Conservation (phyloP, 2,113 vertebrate genomes). For the Chunga burmeisteri region DNA sequence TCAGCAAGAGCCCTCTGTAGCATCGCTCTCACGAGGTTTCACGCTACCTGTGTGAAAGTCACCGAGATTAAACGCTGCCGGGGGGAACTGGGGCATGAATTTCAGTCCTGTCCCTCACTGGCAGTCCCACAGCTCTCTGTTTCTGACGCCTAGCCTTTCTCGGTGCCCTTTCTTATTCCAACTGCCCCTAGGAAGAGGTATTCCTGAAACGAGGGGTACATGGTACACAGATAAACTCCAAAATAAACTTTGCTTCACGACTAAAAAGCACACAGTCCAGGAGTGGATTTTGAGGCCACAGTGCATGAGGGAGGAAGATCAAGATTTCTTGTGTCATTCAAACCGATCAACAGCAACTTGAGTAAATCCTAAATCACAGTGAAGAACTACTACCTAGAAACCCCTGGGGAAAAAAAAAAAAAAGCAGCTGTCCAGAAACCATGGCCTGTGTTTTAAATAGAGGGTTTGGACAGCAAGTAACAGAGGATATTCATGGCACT, state of each 20-base stretch:
- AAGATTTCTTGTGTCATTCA: not conserved
- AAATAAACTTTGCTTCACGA: not conserved
- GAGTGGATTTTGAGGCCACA: accelerated
- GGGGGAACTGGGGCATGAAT: not conserved
- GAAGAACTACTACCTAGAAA: not conserved
- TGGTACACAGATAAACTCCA: not conserved
- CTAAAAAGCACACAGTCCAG: not conserved
- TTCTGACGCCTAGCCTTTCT: not conserved
- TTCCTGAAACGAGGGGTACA: not conserved
- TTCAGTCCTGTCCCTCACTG: not conserved
- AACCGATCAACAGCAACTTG: not conserved
- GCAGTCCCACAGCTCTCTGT: not conserved
- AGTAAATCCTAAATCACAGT: not conserved
- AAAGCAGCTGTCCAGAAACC: not conserved
- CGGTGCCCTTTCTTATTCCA: not conserved
- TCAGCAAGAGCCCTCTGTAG: not conserved
- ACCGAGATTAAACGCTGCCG: accelerated
- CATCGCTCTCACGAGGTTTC: not conserved
- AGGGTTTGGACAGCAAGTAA: not conserved
- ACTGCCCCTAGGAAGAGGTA: not conserved
- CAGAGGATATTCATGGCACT: not conserved
- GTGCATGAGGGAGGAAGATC: not conserved
- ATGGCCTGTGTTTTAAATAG: not conserved
- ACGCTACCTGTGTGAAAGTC: not conserved
- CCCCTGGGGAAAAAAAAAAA: no score